Base-by-base conservation (phyloP, 2,113 vertebrate species). In the Elgaria multicarinata region DNA sequence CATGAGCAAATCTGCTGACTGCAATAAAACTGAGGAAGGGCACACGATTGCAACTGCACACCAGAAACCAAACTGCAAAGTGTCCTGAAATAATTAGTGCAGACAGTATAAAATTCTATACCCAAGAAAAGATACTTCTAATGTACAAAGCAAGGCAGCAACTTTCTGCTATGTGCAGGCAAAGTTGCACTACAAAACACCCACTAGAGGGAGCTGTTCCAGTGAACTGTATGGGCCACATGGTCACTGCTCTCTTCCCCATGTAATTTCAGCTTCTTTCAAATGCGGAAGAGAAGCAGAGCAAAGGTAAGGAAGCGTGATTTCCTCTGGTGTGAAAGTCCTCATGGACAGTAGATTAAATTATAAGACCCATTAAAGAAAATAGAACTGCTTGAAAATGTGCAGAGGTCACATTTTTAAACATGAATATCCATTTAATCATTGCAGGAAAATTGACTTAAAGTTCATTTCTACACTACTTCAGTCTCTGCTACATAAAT, bases 1-100 rank as follows among this genome's bases (percentile, higher is more conserved):
- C 89, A 83, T 87, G 90, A 92, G 53, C 46, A 79, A 86, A 77
- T 83, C 10, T 90, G 58, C 22, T 82, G 55, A 86, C 24, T 72
- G 81, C 39, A 87, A 6, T 12, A 87, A 85, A 93, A 94, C 22
- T 18, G 31, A 90, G 87, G 28, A 24, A 74, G 16, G 55, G 16
- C 84, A 89, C 42, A 83, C 62, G 72, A 1, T 1, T 14, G 22
- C 33, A 94, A 94, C 93, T 88, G 80, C 36, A 78, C 6, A 16
- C 22, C 46, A 87, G 85, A 87, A 77, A 84, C 3, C 4, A 81
- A 91, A 86, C 72, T 55, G 88, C 31, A 69, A 87, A 83, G 79
- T 87, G 72, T 84, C 86, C 50, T 84, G 62, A 66, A 79, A 90
- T 86, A 80, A 81, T 83, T 9, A 87, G 16, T 83, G 85, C 46